phyloP scores from a whole-genome alignment of 2,888 invertebrate genomes.

The Caenorhabditis becei region DNA sequence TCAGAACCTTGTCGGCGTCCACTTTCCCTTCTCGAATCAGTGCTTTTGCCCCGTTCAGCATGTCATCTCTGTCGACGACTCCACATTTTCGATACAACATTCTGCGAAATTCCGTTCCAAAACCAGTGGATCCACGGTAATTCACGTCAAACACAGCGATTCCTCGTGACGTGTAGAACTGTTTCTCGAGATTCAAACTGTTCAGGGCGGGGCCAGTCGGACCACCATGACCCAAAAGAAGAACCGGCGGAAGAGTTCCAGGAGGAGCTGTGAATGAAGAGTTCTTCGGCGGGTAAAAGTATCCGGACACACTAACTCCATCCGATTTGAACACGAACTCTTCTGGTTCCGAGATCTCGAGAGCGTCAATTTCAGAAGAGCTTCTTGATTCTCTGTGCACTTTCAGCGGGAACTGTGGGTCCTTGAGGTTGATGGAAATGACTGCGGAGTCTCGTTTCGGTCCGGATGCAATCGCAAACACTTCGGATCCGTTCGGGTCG shows the following conservation, averaged over 20 bases:
- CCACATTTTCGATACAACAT: constrained; percentile 81
- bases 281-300: constrained; percentile 82
- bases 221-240: constrained; percentile 83
- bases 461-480: constrained; percentile 81
- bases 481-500: constrained; percentile 69
- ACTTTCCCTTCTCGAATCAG: constrained; percentile 79
- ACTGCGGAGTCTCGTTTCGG: constrained; percentile 79
- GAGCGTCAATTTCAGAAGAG: constrained; percentile 60
- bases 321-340: constrained; percentile 79
- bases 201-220: constrained; percentile 81
- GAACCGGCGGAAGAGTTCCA: constrained; percentile 82
- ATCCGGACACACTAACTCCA: constrained; percentile 67
- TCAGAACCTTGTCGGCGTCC: constrained; percentile 82
- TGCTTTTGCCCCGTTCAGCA: constrained; percentile 81
- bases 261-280: constrained; percentile 79
- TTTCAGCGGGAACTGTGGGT: constrained; percentile 23
- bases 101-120: constrained; percentile 82
- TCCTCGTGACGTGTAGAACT: constrained; percentile 81
- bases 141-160: constrained; percentile 83
- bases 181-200: constrained; percentile 81
- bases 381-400: constrained; percentile 62
- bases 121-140: constrained; percentile 83
- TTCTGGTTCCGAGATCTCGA: constrained; percentile 82
- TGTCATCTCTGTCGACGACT: constrained; percentile 82
- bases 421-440: constrained; percentile 75